Conservation (phyloP, 2,113 vertebrate genomes). For the Crotalus horridus region DNA sequence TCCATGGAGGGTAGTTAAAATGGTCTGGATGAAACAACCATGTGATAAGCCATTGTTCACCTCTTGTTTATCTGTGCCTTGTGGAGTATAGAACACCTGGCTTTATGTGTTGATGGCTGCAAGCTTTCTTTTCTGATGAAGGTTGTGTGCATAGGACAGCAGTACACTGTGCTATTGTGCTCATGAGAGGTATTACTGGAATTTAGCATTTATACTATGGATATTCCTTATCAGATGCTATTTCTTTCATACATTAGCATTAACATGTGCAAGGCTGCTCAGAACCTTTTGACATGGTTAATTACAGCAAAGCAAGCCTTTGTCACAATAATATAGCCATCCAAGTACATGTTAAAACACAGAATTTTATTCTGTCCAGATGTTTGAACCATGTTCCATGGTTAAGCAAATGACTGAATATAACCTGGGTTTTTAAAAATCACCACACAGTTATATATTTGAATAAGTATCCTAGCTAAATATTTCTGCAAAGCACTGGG, state of each 20-base stretch:
- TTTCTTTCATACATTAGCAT: not conserved
- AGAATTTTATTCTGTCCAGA: constrained; percentile 18
- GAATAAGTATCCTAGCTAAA: constrained; percentile 28
- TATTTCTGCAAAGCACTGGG: constrained; percentile 11
- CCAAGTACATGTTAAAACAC: not conserved
- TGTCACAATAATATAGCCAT: not conserved
- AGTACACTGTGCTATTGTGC: not conserved
- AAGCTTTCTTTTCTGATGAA: not conserved
- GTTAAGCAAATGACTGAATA: constrained; percentile 10
- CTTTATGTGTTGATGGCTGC: not conserved
- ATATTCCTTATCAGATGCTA: not conserved
- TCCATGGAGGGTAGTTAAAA: not conserved
- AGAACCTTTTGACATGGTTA: not conserved
- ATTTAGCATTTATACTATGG: not conserved
- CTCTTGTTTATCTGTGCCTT: not conserved
- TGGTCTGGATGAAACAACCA: not conserved
- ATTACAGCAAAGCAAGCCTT: not conserved
- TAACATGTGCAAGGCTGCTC: not conserved
- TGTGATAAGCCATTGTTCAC: not conserved
- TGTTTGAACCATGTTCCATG: not conserved
- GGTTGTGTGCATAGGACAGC: not conserved
- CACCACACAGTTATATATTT: constrained; percentile 8
- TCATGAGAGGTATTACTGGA: not conserved
- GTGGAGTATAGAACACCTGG: not conserved
- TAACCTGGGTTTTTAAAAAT: constrained; percentile 34